A percentile compares a stretch with the other conserved stretches of the same genome.
These are phyloP conservation scores for Vanessa tameamea DNA, from an alignment of 1,140 invertebrate species.

Conservation along the genomic window DNA sequence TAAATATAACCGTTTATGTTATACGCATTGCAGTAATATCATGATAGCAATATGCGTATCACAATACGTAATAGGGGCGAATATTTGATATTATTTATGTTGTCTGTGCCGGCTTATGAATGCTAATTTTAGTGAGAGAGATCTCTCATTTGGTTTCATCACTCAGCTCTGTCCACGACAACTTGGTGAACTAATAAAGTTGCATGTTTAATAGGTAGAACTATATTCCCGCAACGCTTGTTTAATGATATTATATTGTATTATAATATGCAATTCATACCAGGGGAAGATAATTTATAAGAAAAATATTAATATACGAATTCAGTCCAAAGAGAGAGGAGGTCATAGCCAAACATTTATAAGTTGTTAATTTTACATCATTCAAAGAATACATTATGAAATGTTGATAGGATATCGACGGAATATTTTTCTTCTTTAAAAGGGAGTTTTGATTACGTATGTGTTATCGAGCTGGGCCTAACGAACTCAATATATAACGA, in stretches of 20 bases:
- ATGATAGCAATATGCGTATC: slow-evolving; percentile 16
- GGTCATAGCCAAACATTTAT: no score
- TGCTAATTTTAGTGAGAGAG: slow-evolving; percentile 71
- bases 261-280: no score
- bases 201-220: slow-evolving; percentile 26
- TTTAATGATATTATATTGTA: neutral
- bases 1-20: neutral
- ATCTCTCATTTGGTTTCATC: slow-evolving; percentile 65
- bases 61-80: slow-evolving; percentile 50
- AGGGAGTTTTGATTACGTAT: no score
- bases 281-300: no score
- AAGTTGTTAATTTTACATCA: no score
- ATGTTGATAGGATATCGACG: no score
- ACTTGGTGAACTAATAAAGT: slow-evolving; percentile 39
- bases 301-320: no score
- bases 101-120: slow-evolving; percentile 67
- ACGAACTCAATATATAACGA: no score
- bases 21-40: slow-evolving; percentile 4
- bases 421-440: no score
- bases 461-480: no score
- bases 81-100: slow-evolving; percentile 72
- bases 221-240: neutral
- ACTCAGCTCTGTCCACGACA: slow-evolving; percentile 51
- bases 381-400: no score
- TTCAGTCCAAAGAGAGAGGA: no score